Base-by-base conservation (phyloP, 2,888 invertebrate species). In the Synergus japonicus region DNA sequence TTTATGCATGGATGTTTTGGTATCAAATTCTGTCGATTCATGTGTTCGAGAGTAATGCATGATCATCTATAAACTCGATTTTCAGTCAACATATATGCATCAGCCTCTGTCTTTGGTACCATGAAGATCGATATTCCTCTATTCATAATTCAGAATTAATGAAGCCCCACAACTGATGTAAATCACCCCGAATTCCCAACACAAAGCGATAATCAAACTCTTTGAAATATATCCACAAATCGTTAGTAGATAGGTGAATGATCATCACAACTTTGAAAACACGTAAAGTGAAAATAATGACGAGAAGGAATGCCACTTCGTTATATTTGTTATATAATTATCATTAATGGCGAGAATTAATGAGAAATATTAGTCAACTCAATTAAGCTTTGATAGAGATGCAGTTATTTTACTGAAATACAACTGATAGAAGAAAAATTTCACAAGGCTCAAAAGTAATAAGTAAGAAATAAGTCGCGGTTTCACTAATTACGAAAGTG, bases 11-110 rank as follows among this genome's bases (percentile, higher is more conserved):
- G 15, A 12, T 49, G 37, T 8, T 22, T 69, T 12, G 29, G 69
- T 69, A 49, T 69, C 46, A 29, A 49, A 49, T 49, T 69, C 49
- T 49, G 69, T 49, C 46, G 7, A 46, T 49, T 46, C 69, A 29
- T 46, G 29, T 46, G 15, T 69, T 46, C 49, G 49, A 69, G 69
- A 69, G 9, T 69, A 69, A 69, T 69, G 69, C 22, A 69, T 69
- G 69, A 29, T 49, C 69, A 69, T 69, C 69, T 46, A 29, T 29
- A 69, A 69, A 49, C 69, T 15, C 22, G 44, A 67, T 69, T 49
- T 49, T 15, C 69, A 44, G 46, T 29, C 69, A 13, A 29, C 67
- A 49, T 46, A 69, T 69, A 69, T 69, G 22, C 22, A 29, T 69
- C 69, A 15, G 44, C 69, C 29, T 12, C 46, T 69, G 46, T 69